A percentile compares a stretch with the other conserved stretches of the same genome.
phyloP scores from a whole-genome alignment of 2,888 invertebrate genomes.

The Thereva nobilitata region DNA sequence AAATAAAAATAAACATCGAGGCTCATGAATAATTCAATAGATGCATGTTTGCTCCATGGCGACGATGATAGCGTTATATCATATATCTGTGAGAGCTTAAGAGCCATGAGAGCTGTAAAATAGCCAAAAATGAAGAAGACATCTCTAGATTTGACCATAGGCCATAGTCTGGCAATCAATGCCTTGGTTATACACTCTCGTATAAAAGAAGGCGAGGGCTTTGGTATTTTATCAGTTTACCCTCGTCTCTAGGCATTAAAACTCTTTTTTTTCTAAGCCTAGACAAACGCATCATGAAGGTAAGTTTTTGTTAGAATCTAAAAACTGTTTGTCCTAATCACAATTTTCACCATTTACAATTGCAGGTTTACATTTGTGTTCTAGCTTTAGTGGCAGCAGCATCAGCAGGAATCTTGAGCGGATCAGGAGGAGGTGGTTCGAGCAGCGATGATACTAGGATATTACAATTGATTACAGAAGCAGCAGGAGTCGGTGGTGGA shows the following conservation, averaged over 20 bases:
- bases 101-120: not conserved
- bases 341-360: not conserved
- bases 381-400: not conserved
- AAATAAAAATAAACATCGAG: not conserved
- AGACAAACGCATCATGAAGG: constrained; percentile 31
- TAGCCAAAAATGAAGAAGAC: not conserved
- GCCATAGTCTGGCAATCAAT: constrained; percentile 8
- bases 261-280: constrained; percentile 6
- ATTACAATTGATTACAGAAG: no score
- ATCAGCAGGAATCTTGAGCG: not conserved
- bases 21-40: constrained; percentile 28
- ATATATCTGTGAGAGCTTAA: constrained; percentile 6
- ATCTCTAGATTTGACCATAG: constrained; percentile 1
- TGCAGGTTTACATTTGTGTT: not conserved
- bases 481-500: no score
- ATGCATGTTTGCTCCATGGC: not conserved
- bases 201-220: constrained; percentile 28
- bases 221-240: constrained; percentile 29
- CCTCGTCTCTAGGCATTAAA: constrained; percentile 1
- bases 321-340: not conserved
- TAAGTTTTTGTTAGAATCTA: not conserved
- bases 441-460: no score
- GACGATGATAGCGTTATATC: not conserved
- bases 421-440: no score
- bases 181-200: not conserved